These are phyloP conservation scores for Polia nebulosa DNA, from an alignment of 2,888 invertebrate genomes.

Conservation along the genomic window DNA sequence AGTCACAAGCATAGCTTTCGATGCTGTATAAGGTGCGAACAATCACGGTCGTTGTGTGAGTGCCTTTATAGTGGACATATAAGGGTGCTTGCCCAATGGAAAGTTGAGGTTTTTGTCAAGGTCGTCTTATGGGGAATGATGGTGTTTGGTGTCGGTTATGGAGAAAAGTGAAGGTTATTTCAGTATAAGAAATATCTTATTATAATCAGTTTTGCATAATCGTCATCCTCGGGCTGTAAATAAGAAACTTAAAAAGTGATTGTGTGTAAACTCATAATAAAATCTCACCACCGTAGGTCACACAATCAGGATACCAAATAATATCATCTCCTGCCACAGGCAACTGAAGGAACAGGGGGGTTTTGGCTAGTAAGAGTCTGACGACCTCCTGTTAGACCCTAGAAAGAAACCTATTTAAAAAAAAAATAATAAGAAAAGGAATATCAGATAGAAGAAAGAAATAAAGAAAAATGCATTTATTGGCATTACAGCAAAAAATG, in stretches of 20 bases:
- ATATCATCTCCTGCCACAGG: too few species aligned
- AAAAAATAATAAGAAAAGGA: too few species aligned
- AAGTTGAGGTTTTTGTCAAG: conserved; percentile 58
- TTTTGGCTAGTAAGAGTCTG: too few species aligned
- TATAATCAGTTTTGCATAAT: neutral
- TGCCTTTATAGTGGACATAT: conserved; percentile 57
- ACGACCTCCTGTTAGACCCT: too few species aligned
- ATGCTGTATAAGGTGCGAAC: conserved; percentile 47
- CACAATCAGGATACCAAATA: too few species aligned
- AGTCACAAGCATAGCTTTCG: conserved; percentile 48
- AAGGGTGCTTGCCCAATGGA: conserved; percentile 58
- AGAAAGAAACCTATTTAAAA: too few species aligned
- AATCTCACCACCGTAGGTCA: too few species aligned
- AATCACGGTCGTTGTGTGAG: conserved; percentile 46
- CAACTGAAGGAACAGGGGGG: too few species aligned
- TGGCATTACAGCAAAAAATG: too few species aligned
- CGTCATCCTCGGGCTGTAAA: neutral
- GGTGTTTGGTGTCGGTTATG: conserved; percentile 17
- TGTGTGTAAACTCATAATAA: too few species aligned
- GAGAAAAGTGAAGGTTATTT: conserved; percentile 41
- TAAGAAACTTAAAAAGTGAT: neutral
- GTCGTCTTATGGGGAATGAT: conserved; percentile 23
- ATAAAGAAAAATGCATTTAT: too few species aligned
- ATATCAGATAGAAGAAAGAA: too few species aligned
- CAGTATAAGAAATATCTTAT: neutral